A percentile compares a stretch with the other conserved stretches of the same genome.
Conservation (phyloP, 2,797 vertebrate species). For the Onychomys arenicola region DNA sequence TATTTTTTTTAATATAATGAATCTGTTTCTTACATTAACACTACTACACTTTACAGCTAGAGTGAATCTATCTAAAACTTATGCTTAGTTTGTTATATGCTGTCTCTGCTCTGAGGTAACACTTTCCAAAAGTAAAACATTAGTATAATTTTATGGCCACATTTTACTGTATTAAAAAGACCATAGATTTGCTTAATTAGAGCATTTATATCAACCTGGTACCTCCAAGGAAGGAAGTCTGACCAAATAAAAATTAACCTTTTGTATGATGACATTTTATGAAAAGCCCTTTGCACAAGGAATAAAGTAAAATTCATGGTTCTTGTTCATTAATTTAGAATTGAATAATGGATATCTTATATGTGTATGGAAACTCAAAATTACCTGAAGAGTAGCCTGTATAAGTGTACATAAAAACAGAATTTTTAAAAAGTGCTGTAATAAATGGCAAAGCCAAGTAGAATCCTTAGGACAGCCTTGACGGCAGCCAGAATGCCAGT, state of each 20-base stretch:
- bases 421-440: not conserved
- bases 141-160: constrained; percentile 24
- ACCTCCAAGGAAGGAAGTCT: constrained; percentile 55
- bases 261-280: constrained; percentile 17
- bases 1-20: not conserved
- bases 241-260: constrained; percentile 48
- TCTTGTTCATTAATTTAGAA: not conserved
- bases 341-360: not conserved
- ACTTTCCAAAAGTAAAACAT: constrained; percentile 52
- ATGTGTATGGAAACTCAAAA: not conserved
- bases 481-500: not conserved
- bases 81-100: not conserved
- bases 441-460: not conserved
- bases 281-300: constrained; percentile 20
- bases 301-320: constrained; percentile 6
- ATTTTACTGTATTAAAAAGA: constrained; percentile 41
- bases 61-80: constrained; percentile 9
- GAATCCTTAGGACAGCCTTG: not conserved
- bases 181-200: not conserved
- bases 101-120: not conserved
- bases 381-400: not conserved
- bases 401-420: not conserved
- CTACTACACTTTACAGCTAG: not conserved
- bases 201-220: constrained; percentile 44
- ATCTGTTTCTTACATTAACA: constrained; percentile 12